Percentiles rank a stretch among this genome's conserved stretches.
Evolutionary conservation across 2,113 vertebrate species (phyloP).

Genomic region (Pelodiscus sinensis): DNA sequence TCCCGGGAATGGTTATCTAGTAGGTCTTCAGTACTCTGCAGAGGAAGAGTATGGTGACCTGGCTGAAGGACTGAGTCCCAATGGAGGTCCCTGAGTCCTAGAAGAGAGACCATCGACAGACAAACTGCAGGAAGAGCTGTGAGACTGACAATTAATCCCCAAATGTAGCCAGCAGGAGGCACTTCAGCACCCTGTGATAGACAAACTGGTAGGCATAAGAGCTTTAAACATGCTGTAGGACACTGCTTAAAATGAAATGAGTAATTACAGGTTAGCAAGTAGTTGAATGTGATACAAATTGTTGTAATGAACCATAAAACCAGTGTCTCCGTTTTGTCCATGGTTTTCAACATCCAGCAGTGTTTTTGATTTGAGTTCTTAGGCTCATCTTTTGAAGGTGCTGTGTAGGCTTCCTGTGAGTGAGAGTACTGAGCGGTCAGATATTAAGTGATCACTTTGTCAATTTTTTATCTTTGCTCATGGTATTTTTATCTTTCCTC

Average conservation of each 20-base stretch:
- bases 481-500: background rate
- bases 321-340: background rate
- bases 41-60: background rate
- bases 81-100: background rate
- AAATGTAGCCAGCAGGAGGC: background rate
- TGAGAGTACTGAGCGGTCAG: background rate
- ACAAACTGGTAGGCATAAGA: background rate
- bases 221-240: background rate
- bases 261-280: background rate
- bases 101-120: background rate
- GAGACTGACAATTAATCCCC: background rate
- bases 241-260: background rate
- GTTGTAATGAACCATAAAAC: background rate
- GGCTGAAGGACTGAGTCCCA: background rate
- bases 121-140: background rate
- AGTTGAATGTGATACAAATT: background rate
- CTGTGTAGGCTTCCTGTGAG: background rate
- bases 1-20: background rate
- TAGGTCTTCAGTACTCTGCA: background rate
- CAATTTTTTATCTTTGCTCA: background rate
- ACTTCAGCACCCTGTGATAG: background rate
- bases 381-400: background rate
- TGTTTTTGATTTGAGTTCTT: background rate
- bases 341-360: background rate
- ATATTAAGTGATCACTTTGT: background rate